Conservation (phyloP, 2,113 vertebrate genomes). For the Otocyon megalotis region DNA sequence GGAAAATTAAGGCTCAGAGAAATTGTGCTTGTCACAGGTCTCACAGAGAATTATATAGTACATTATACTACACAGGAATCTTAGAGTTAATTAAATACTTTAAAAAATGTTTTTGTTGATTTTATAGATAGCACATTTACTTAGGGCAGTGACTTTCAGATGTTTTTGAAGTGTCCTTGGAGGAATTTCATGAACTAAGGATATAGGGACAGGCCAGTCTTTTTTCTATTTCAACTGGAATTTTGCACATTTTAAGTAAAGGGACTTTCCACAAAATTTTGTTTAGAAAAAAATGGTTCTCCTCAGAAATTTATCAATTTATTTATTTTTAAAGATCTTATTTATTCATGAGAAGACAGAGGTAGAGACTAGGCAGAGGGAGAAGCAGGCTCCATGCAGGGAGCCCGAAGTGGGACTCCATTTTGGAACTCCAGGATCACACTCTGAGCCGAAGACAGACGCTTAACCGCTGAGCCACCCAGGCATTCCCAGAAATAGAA, state of each 20-base stretch:
- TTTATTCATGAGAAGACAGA: too few relatives aligned
- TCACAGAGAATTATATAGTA: background rate
- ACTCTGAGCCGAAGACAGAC: too few relatives aligned
- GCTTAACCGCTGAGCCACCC: too few relatives aligned
- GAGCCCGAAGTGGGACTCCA: too few relatives aligned
- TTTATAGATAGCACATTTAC: background rate
- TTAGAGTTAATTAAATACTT: background rate
- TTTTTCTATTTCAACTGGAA: background rate
- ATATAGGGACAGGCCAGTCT: background rate
- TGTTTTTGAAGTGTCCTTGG: background rate
- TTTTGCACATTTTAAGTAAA: background rate
- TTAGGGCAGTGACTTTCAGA: background rate
- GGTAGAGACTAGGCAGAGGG: too few relatives aligned
- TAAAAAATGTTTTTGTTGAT: background rate
- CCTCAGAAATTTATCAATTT: background rate
- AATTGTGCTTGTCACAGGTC: background rate
- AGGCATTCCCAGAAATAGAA: background rate
- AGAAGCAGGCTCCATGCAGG: too few relatives aligned
- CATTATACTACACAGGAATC: background rate
- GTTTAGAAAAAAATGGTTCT: background rate
- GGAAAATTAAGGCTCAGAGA: conserved; percentile 18
- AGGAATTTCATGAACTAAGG: background rate
- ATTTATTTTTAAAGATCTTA: too few relatives aligned
- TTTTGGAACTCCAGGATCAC: too few relatives aligned
- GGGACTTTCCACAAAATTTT: background rate